A percentile compares a stretch with the other conserved stretches of the same genome.
Conservation (phyloP, 2,113 vertebrate genomes). For the Aleadryas rufinucha region DNA sequence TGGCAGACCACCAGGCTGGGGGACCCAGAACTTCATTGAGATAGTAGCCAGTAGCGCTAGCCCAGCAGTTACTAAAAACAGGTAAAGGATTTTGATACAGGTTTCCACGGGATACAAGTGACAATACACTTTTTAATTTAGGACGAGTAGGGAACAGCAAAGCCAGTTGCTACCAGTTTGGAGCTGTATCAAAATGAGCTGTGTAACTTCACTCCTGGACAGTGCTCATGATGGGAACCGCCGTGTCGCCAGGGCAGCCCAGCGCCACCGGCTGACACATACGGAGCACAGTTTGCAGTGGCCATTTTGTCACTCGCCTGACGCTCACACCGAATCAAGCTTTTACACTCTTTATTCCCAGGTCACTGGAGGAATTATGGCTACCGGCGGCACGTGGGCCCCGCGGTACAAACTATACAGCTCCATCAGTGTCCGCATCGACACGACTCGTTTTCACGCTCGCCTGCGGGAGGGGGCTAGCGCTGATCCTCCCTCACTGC, state of each 20-base stretch:
- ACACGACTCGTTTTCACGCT: rapidly evolving
- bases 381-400: not conserved
- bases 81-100: not conserved
- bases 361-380: no score
- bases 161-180: not conserved
- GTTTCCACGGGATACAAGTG: not conserved
- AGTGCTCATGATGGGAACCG: rapidly evolving
- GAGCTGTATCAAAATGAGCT: rapidly evolving
- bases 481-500: not conserved
- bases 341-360: rapidly evolving
- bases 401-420: rapidly evolving
- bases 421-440: rapidly evolving
- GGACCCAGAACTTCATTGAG: not conserved
- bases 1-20: not conserved
- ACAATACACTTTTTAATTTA: not conserved
- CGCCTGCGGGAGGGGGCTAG: rapidly evolving
- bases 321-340: no score
- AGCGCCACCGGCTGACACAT: not conserved
- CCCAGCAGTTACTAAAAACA: not conserved
- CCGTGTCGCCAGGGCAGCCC: rapidly evolving
- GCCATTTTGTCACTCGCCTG: not conserved
- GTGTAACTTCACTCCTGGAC: not conserved
- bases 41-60: not conserved
- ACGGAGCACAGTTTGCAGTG: rapidly evolving
- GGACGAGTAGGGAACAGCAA: not conserved